Base-by-base conservation (phyloP, 2,113 vertebrate species). In the Brevimyrus niger region DNA sequence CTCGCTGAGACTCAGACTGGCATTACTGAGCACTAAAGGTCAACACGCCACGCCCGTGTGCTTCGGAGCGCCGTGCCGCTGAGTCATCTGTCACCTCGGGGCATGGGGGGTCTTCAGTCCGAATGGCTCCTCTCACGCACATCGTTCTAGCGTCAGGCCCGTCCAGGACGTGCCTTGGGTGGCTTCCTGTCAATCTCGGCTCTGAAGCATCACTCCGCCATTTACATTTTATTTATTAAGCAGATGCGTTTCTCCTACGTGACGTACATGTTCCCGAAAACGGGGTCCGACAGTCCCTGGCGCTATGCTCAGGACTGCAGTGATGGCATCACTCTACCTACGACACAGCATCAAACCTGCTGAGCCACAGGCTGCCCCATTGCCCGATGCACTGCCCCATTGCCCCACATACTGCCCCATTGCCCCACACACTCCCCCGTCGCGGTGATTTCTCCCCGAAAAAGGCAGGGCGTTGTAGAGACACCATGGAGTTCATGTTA, bases 1-100 rank as follows among this genome's bases (percentile, higher is more conserved):
- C 83, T 73, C 7, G 9, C 83, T 73, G 61, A 8, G 89, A 87
- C 83, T 89, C 89, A 50, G 82, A 44, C 53, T 7, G 83, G 89
- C 84, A 86, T 69, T 51, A 85, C 89, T 87, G 73, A 89, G 84
- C 61, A 21, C 61, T 87, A 87, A 87, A 89, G 89, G 89, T 73
- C 46, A 86, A 48, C 46, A 50, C 84, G 46, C 27, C 55, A 17
- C 17, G 58, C 46, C 31, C 27, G 46, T 86, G n/a, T 85, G 46
- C 38, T 47, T 73, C 4, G 3, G 44, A 73, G 83, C 4, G 13
- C 47, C 2, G 0, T 21, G 44, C n/a, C 44, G 7, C 44, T 51
- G 51, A 38, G 42, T 86, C 83, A 31, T 65, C 82, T 69, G 58
- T 35, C 38, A n/a, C 46, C 48, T 31, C 19, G 10, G 21, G 21